Evolutionary conservation across 2,797 vertebrate species (phyloP).

Genomic region (Knipowitschia caucasica): DNA sequence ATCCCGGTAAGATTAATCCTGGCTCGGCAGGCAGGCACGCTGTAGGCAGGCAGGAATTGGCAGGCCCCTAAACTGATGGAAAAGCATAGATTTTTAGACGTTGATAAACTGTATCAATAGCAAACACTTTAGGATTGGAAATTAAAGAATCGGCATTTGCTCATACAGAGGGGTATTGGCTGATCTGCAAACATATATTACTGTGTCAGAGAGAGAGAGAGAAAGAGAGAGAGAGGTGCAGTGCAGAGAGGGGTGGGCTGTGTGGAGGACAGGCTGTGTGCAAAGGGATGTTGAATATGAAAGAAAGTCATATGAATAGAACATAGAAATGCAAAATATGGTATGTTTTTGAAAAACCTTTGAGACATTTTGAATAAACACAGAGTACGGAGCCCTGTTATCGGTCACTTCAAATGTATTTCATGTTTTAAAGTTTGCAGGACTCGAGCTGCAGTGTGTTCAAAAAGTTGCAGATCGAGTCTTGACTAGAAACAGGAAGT

Average conservation of each 20-base stretch:
- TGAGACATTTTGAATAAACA: too few species aligned
- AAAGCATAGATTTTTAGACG: constrained; percentile 60
- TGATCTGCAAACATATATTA: constrained; percentile 13
- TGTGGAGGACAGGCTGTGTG: background rate
- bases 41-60: constrained; percentile 51
- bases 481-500: too few species aligned
- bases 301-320: too few species aligned
- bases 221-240: background rate
- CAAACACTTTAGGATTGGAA: constrained; percentile 59
- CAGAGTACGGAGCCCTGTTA: too few species aligned
- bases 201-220: background rate
- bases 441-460: too few species aligned
- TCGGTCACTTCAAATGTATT: too few species aligned
- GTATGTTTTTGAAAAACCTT: too few species aligned
- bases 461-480: too few species aligned
- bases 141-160: constrained; percentile 51
- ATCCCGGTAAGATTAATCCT: constrained; percentile 62
- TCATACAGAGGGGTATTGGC: constrained; percentile 16
- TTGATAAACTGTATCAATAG: constrained; percentile 70
- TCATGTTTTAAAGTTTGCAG: too few species aligned
- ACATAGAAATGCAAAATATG: too few species aligned
- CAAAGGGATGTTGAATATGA: too few species aligned
- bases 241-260: background rate
- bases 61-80: constrained; percentile 57
- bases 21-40: constrained; percentile 46